Percentiles rank a stretch among this genome's conserved stretches.
phyloP scores from a whole-genome alignment of 30 jellyfish, hydroid and myxozoan genomes.

The Hydractinia echinata region DNA sequence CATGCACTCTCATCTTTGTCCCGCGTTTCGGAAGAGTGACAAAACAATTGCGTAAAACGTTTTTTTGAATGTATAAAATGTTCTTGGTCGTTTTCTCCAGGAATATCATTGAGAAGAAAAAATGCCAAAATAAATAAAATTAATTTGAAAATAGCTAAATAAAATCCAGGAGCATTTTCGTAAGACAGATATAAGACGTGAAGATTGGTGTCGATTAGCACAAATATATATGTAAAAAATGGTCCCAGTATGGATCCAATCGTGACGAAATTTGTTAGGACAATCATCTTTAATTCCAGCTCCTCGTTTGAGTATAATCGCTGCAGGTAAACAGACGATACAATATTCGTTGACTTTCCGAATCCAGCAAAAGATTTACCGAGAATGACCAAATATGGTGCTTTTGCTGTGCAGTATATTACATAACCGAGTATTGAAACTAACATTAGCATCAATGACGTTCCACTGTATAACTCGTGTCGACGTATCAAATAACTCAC shows the following conservation, averaged over 20 bases:
- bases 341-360: conserved; percentile 6
- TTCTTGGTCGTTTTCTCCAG: neutral
- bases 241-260: conserved; percentile 18
- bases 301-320: neutral
- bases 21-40: neutral
- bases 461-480: neutral
- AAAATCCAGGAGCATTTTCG: conserved; percentile 13
- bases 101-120: neutral
- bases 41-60: neutral
- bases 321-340: neutral
- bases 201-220: neutral
- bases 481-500: neutral
- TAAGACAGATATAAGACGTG: neutral
- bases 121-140: neutral
- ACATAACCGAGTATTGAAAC: conserved; percentile 3
- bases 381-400: neutral
- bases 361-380: neutral
- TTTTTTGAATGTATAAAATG: neutral
- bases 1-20: neutral
- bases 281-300: neutral
- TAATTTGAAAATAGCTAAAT: neutral
- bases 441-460: neutral
- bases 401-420: neutral
- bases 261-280: neutral
- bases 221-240: neutral